Evolutionary conservation across 1,140 invertebrate genomes (phyloP), one percentile per base, ranked within the genome.

Genomic region (Arctopsyche grandis): DNA sequence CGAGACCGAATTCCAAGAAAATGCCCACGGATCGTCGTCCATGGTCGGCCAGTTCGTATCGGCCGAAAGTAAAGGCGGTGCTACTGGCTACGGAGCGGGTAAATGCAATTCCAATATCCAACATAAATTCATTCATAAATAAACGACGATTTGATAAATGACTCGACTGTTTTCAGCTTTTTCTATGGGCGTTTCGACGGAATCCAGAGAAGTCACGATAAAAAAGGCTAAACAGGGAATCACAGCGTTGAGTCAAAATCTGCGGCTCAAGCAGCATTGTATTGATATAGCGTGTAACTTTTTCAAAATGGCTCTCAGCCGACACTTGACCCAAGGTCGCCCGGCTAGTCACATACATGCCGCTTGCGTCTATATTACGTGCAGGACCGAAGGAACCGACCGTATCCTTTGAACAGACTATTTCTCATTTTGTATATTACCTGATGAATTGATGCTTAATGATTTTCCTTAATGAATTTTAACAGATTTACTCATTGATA

Each of bases 341-440:
- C 96, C 94, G 80, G 93, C 95, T 83, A 91, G 92, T n/a, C 95
- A 97, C 84, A 97, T 99, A 78, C 93, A 98, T 85, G 98, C 98
- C 75, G 97, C 98, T 58, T 99, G 98, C 89, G 93, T 99, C 9
- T 99, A 99, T 84, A 96, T 99, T 82, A 98, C 97, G 0, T 99
- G 98, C 84, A 90, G 98, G 79, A 95, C 95, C 21, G 97, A 99
- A 88, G 94, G 93, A 77, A 99, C 97, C 79, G 92, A 96, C 81
- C 97, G 95, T 96, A 96, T 95, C 92, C 91, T 94, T 94, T 90
- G n/a, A 78, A 80, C 9, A 46, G 38, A 16, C 9, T 71, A 22
- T 71, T 1, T 71, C 3, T 76, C 4, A 44, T 46, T 76, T 69
- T 77, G 16, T 19, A 66, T 75, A 70, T 69, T n/a, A n/a, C n/a